Percentiles rank a stretch among this genome's conserved stretches.
Conservation (phyloP, 2,113 vertebrate species). For the Apteryx owenii region DNA sequence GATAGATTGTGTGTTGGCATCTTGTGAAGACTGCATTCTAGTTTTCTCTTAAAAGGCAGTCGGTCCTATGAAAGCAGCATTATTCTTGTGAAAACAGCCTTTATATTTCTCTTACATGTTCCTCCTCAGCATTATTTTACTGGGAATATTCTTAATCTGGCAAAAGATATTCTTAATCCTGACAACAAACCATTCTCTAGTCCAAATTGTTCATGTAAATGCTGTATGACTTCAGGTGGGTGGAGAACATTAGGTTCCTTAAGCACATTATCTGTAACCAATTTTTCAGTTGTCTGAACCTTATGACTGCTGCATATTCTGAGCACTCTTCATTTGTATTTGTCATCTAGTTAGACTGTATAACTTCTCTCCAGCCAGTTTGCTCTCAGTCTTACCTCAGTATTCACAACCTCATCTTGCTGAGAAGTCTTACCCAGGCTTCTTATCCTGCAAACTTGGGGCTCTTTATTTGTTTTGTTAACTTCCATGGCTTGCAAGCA, state of each 20-base stretch:
- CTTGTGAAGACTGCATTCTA: neutral
- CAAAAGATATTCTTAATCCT: neutral
- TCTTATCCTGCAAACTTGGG: slow-evolving; percentile 27
- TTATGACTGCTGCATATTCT: neutral
- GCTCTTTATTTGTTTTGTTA: slow-evolving; percentile 28
- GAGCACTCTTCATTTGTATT: neutral
- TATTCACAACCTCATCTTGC: slow-evolving; percentile 27
- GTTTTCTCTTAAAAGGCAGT: neutral
- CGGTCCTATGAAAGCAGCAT: slow-evolving; percentile 23
- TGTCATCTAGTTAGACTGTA: neutral
- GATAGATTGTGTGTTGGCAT: neutral
- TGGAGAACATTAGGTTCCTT: neutral
- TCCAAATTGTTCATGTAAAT: neutral
- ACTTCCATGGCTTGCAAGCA: slow-evolving; percentile 4
- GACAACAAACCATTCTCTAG: neutral
- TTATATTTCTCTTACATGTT: neutral
- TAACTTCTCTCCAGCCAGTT: neutral
- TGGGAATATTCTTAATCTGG: slow-evolving; percentile 7
- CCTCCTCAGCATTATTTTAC: slow-evolving; percentile 24
- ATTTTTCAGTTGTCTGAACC: neutral
- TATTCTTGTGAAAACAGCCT: slow-evolving; percentile 13
- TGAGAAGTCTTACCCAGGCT: slow-evolving; percentile 26
- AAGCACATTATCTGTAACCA: neutral
- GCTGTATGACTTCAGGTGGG: neutral
- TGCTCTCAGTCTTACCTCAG: slow-evolving; percentile 47